Conservation (phyloP, 2,888 invertebrate species). For the Cheilosia vernalis region DNA sequence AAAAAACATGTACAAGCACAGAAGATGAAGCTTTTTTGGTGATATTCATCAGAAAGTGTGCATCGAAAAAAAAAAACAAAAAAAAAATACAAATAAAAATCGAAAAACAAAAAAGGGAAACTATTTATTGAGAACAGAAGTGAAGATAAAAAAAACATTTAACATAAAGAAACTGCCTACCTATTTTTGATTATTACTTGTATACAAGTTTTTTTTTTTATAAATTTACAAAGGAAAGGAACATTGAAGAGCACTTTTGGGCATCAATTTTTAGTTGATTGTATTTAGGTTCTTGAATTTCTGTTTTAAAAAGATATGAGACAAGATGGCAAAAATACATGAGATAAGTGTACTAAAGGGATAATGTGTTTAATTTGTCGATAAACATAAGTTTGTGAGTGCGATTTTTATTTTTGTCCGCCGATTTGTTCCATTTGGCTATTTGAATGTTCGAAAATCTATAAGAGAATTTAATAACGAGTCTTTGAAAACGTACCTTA, state of each 20-base stretch:
- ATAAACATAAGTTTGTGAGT: too few species aligned
- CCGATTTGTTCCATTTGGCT: too few species aligned
- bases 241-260: constrained; percentile 5
- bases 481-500: too few species aligned
- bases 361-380: constrained; percentile 45
- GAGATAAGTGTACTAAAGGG: constrained; percentile 54
- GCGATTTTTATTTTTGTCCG: too few species aligned
- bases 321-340: constrained; percentile 68
- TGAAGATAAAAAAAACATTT: constrained; percentile 38
- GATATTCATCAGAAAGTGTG: constrained; percentile 76
- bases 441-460: too few species aligned
- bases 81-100: constrained; percentile 60
- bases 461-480: too few species aligned
- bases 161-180: constrained; percentile 69
- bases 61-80: constrained; percentile 10
- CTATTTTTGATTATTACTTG: constrained; percentile 69
- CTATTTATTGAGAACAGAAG: constrained; percentile 67
- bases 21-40: constrained; percentile 67
- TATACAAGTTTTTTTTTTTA: constrained; percentile 59
- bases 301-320: constrained; percentile 53
- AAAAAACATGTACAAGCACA: constrained; percentile 60
- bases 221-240: constrained; percentile 54
- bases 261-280: constrained; percentile 48
- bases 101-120: constrained; percentile 51
- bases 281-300: constrained; percentile 66